Conservation (phyloP, 2,888 invertebrate species). For the Eustalomyia histrio region DNA sequence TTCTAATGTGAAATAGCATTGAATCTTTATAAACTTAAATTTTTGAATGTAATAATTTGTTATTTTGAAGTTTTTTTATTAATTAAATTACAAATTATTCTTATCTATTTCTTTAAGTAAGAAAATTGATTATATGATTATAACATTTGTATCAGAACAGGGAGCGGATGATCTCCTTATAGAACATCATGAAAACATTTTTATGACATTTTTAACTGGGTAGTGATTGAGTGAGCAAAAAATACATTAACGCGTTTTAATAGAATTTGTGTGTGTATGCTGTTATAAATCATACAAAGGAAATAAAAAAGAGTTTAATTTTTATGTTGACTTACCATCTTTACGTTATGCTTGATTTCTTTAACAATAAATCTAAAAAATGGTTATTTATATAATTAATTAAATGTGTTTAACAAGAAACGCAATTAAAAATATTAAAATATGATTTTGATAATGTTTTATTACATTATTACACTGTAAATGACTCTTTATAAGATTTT, state of each 20-base stretch:
- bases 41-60: too few relatives aligned
- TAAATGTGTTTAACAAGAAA: constrained; percentile 29
- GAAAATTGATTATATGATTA: too few relatives aligned
- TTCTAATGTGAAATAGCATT: too few relatives aligned
- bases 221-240: constrained; percentile 18
- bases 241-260: constrained; percentile 40
- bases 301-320: constrained; percentile 18
- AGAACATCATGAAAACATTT: too few relatives aligned
- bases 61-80: too few relatives aligned
- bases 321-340: constrained; percentile 26
- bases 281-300: constrained; percentile 27
- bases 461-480: background rate
- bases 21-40: too few relatives aligned
- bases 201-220: too few relatives aligned
- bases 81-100: too few relatives aligned
- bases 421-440: background rate
- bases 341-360: constrained; percentile 29
- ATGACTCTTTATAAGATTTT: background rate
- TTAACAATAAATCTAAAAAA: constrained; percentile 23
- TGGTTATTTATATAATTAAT: constrained; percentile 8
- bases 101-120: too few relatives aligned
- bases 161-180: too few relatives aligned
- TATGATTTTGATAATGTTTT: background rate
- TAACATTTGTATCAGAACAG: too few relatives aligned
- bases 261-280: constrained; percentile 28